Evolutionary conservation across 2,113 vertebrate genomes (phyloP).

Genomic region (Syrmaticus mikado): DNA sequence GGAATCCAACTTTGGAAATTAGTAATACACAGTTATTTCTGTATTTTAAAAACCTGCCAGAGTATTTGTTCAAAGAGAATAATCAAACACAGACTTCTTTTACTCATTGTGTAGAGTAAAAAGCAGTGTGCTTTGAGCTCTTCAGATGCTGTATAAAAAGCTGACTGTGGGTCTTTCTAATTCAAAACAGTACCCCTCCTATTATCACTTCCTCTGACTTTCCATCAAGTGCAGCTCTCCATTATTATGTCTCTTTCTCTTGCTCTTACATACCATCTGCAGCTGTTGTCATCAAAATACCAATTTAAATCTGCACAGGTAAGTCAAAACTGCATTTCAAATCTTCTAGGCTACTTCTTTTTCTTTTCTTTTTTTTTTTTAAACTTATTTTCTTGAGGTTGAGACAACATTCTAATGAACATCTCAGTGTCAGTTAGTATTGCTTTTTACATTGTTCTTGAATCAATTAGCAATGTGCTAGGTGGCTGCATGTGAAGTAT

Average conservation of each 20-base stretch:
- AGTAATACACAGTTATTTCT: conserved; percentile 9
- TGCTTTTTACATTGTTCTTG: neutral
- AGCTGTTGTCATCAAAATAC: neutral
- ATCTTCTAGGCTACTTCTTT: neutral
- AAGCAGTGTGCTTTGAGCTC: neutral
- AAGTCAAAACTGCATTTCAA: neutral
- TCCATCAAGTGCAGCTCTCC: neutral
- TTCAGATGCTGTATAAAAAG: conserved; percentile 1
- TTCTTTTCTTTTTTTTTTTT: neutral
- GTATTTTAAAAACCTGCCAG: neutral
- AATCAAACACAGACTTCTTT: conserved; percentile 17
- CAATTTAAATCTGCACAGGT: neutral
- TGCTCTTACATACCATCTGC: neutral
- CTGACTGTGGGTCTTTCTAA: neutral
- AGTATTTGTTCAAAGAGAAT: conserved; percentile 20
- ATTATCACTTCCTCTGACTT: neutral
- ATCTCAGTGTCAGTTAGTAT: neutral
- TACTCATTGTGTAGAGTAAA: neutral
- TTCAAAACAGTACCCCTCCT: neutral
- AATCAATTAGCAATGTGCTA: neutral
- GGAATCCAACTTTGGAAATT: neutral
- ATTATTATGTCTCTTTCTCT: neutral
- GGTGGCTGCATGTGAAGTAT: neutral
- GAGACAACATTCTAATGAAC: neutral
- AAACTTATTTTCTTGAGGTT: neutral